Evolutionary conservation across 2,797 vertebrate genomes (phyloP), one percentile per base, ranked within the genome.

Genomic region (Nannoperca australis): DNA sequence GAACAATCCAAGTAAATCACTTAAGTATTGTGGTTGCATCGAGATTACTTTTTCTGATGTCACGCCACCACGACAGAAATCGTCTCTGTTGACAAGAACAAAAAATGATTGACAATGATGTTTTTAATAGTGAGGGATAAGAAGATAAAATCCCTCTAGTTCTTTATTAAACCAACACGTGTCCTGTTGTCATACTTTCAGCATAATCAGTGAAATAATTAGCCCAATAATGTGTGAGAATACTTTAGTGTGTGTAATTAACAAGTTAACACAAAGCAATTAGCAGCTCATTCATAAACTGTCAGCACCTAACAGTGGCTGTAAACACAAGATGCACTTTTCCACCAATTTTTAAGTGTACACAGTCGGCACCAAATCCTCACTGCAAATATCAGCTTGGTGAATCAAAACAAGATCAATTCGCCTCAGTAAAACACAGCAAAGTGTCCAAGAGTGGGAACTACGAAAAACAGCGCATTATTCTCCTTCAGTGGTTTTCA

Each of bases 191-290:
- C 73, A 82, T 67, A 56, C 79, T 84, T 77, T 71, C 62, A 27
- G 59, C 45, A 76, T 68, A 74, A 84, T 75, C 70, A 64, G 72
- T 34, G 49, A 73, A 79, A 91, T 88, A 85, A 90, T 91, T 89
- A 85, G 76, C 73, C 65, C 68, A 68, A 78, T 74, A 80, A 86
- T 67, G 84, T 88, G 78, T 78, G 84, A 84, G 73, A 86, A 78
- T 74, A 88, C 67, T 86, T 83, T 44, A 68, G 81, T 63, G 79
- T 68, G 73, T 84, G 83, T 86, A 89, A 92, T 91, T 91, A 92
- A 89, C 86, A 90, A 88, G 81, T 89, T 85, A 86, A 83, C 81
- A 81, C 77, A n/a, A 79, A 53, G 79, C 89, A 89, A 89, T 91
- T 86, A 91, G 85, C 80, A 36, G 76, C 83, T 88, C 80, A 60